phyloP scores from a whole-genome alignment of 2,888 invertebrate species.

The Argyresthia goedartella region DNA sequence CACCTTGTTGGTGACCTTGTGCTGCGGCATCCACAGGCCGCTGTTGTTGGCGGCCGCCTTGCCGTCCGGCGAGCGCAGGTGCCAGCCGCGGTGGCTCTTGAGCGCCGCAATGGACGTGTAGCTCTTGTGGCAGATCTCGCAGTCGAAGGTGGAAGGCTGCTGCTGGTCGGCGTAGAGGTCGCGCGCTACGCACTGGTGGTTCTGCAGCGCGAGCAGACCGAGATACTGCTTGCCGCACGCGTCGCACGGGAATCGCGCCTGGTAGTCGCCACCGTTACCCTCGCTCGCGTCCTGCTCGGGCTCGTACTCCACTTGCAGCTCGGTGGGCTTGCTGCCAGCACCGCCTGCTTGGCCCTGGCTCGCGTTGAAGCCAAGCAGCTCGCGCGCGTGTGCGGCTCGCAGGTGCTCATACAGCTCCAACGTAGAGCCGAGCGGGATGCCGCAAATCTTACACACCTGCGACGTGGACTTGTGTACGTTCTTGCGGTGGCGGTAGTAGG shows the following conservation, averaged over 20 bases:
- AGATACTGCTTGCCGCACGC: conserved; percentile 69
- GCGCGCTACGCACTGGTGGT: conserved; percentile 66
- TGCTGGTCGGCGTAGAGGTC: conserved; percentile 20
- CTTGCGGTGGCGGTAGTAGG: conserved; percentile 72
- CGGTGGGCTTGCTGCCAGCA: conserved; percentile 27
- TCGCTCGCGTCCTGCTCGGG: no score
- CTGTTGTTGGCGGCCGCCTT: conserved; percentile 65
- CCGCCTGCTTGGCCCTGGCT: conserved; percentile 41
- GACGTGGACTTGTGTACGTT: conserved; percentile 62
- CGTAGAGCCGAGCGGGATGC: conserved; percentile 73
- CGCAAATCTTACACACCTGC: conserved; percentile 75
- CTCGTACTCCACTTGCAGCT: conserved; percentile 46
- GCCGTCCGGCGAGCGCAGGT: conserved; percentile 70
- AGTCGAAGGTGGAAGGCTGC: conserved; percentile 64
- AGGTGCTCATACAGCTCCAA: conserved; percentile 74
- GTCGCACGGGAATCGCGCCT: conserved; percentile 66
- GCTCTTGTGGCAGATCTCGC: conserved; percentile 75
- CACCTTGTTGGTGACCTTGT: conserved; percentile 62
- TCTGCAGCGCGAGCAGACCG: conserved; percentile 60
- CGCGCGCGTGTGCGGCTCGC: conserved; percentile 69
- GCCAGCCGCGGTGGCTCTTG: conserved; percentile 77
- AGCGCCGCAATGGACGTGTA: conserved; percentile 76
- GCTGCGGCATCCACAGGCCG: conserved; percentile 67
- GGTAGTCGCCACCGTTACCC: conserved; percentile 50
- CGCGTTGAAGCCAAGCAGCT: conserved; percentile 60